Base-by-base conservation (phyloP, 2,113 vertebrate species). In the Campylomormyrus numenius region DNA sequence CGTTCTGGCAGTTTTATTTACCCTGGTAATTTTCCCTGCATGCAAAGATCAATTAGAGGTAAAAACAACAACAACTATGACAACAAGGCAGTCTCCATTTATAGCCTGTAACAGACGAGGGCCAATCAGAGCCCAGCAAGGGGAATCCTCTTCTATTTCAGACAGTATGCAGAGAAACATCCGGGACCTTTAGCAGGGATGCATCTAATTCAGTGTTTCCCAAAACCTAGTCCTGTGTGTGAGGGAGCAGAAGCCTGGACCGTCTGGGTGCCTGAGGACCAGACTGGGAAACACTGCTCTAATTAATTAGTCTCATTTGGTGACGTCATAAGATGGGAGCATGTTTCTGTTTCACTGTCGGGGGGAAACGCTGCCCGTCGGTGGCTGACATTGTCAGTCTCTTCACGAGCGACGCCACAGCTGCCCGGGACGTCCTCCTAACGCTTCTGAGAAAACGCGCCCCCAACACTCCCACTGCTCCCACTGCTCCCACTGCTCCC, bases 121-220 rank as follows among this genome's bases (percentile, higher is more conserved):
- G 19, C 87, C 42, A 88, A 31, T 8, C 56, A 77, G 42, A 87
- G 50, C 74, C 90, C 4, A 21, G 66, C 46, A 19, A 88, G 77
- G 21, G 84, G 31, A 91, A 46, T 90, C 88, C 90, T 91, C 70
- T 92, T 90, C 91, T 94, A 95, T 93, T 94, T 80, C 86, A 58
- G 91, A 94, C 95, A 95, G 93, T 92, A 89, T 94, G 90, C 94
- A 91, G 93, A 93, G 93, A 91, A 45, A 93, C 92, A 87, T 39
- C 85, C 50, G 95, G 93, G 93, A 92, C 90, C 89, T 94, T 92
- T 92, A 93, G 93, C 91, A 96, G 93, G 94, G 95, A 70, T 70
- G 62, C n/a, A 19, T 70, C 62, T 95, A 96, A 96, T 95, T 94
- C 62, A 70, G 62, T 70, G n/a, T 70, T 70, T 31, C 62, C 24